Evolutionary conservation across 2,888 invertebrate genomes (phyloP), one percentile per base, ranked within the genome.

Genomic region (Panopea generosa): DNA sequence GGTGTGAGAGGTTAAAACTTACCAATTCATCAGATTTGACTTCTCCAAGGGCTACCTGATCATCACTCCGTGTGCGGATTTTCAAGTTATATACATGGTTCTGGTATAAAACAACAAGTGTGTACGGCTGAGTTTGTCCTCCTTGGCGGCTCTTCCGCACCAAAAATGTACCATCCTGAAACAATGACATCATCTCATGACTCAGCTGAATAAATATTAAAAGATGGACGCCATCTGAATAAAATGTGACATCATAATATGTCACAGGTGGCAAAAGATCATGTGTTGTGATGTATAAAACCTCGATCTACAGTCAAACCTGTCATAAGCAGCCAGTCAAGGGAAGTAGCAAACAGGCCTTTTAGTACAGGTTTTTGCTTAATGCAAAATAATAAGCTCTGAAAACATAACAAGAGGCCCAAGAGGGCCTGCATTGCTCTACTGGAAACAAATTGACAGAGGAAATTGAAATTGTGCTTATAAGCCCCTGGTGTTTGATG

Each of bases 11-110:
- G n/a, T n/a, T n/a, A n/a, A n/a, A n/a, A n/a, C n/a, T n/a, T 66
- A 88, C 88, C 78, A 86, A 68, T 79, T 88, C 88, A 69, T 86
- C 87, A 20, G 77, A 27, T 49, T 88, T 88, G 56, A 77, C 84
- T 38, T 84, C 83, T 27, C 88, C 88, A 14, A 88, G 79, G 14
- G 88, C 88, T 22, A 82, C 78, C 53, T 82, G 80, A 16, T 65
- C 65, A 50, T 88, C 88, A 16, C 56, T 16, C 24, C 87, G 50
- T 7, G 55, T 49, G n/a, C 87, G 63, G 43, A 88, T 80, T 50
- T 81, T 85, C 7, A 88, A 73, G 57, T 87, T 87, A 73, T 84
- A 86, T 7, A 81, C 79, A 59, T 83, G 81, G 16, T 66, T 60
- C 49, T 79, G 69, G 50, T 79, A 84, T 6, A 82, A 56, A 0